phyloP scores from a whole-genome alignment of 2,888 invertebrate species.

The Entomobrya multifasciata region DNA sequence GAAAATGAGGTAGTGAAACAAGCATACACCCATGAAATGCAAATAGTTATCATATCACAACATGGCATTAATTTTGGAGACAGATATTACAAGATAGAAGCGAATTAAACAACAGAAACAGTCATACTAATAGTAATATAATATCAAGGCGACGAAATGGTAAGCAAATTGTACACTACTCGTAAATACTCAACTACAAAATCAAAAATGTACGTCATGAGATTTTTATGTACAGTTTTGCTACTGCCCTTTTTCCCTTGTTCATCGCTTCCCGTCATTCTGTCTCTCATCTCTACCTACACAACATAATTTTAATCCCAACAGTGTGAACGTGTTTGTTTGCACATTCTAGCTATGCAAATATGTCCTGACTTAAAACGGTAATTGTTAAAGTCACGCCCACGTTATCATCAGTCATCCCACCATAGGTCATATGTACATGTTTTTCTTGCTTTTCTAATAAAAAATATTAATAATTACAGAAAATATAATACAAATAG shows the following conservation, averaged over 20 bases:
- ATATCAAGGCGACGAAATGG: too few relatives aligned
- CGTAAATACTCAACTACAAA: too few relatives aligned
- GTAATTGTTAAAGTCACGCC: slow-evolving; percentile 58
- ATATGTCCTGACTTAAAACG: slow-evolving; percentile 42
- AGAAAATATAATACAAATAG: neutral
- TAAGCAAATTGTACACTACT: neutral
- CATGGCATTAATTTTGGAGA: slow-evolving; percentile 38
- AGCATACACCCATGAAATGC: neutral
- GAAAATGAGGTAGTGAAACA: neutral
- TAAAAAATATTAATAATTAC: slow-evolving; percentile 17
- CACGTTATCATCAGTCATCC: slow-evolving; percentile 47
- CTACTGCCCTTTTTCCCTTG: neutral
- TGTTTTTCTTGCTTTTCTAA: slow-evolving; percentile 38
- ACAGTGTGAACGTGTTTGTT: slow-evolving; percentile 23
- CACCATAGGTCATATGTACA: too few relatives aligned
- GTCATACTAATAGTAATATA: too few relatives aligned
- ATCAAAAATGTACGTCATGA: neutral
- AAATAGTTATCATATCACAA: slow-evolving; percentile 6
- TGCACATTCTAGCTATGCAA: slow-evolving; percentile 36
- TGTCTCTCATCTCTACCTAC: neutral
- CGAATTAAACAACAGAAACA: neutral
- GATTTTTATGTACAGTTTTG: neutral
- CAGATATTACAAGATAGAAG: slow-evolving; percentile 6
- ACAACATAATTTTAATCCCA: too few relatives aligned
- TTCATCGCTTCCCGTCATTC: neutral